Evolutionary conservation across 1,140 invertebrate species (phyloP).

Genomic region (Procambarus clarkii): DNA sequence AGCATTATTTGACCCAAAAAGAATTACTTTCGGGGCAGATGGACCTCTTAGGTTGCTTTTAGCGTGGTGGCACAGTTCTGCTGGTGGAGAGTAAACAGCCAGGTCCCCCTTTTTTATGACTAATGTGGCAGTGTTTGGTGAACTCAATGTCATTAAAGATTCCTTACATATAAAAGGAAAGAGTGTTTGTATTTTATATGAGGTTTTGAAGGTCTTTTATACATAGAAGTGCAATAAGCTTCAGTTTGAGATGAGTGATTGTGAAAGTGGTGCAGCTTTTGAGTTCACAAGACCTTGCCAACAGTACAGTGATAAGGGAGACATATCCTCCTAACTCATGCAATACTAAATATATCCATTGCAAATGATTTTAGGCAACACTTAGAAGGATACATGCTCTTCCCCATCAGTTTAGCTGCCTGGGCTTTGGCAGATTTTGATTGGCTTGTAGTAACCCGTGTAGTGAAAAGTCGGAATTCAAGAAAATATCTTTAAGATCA

Average conservation of each 20-base stretch:
- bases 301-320: not conserved
- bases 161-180: not conserved
- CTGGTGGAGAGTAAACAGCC: not conserved
- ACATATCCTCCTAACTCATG: not conserved
- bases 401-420: not conserved
- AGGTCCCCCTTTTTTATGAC: not conserved
- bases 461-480: not conserved
- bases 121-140: not conserved
- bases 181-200: not conserved
- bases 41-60: slow-evolving; percentile 5
- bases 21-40: slow-evolving; percentile 3
- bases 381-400: not conserved
- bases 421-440: slow-evolving; percentile 3
- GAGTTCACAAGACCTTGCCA: not conserved
- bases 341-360: not conserved
- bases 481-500: not conserved
- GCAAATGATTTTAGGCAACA: not conserved
- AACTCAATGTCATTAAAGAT: not conserved
- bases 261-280: not conserved
- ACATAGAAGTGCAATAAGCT: slow-evolving; percentile 6
- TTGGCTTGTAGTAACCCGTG: not conserved
- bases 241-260: slow-evolving; percentile 1
- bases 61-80: not conserved
- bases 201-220: not conserved
- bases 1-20: not conserved